Conservation (phyloP, 2,113 vertebrate species). For the Amblyornis subalaris region DNA sequence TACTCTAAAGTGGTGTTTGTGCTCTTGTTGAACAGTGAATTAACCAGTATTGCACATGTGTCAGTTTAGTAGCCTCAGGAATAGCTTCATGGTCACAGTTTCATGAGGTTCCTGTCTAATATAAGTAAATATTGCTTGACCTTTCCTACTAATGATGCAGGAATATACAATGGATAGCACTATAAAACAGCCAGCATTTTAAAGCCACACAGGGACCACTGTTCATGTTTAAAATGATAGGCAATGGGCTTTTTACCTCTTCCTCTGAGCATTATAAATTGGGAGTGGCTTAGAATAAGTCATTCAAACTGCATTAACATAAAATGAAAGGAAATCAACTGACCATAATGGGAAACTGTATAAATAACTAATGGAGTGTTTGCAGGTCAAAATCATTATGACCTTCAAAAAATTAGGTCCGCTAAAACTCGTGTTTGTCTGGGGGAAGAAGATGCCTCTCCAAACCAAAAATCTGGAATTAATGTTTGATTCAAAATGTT, state of each 20-base stretch:
- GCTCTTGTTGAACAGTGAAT: not conserved
- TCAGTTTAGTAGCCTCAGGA: not conserved
- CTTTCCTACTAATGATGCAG: conserved; percentile 7
- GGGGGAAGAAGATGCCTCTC: not conserved
- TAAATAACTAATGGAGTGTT: not conserved
- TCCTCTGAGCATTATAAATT: not conserved
- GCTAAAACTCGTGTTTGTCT: not conserved
- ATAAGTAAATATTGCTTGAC: conserved; percentile 41
- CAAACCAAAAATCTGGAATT: not conserved
- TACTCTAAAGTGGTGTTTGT: not conserved
- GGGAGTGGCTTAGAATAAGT: not conserved
- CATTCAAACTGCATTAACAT: not conserved
- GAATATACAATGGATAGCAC: not conserved
- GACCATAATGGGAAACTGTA: not conserved
- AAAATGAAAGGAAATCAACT: not conserved
- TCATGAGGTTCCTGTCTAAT: conserved; percentile 24
- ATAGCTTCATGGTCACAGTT: not conserved
- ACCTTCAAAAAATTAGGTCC: not conserved
- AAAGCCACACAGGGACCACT: not conserved
- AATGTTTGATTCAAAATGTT: not conserved
- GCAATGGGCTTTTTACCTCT: not conserved
- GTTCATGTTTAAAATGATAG: not conserved
- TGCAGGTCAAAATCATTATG: not conserved
- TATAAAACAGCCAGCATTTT: not conserved
- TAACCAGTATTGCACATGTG: not conserved